A percentile compares a stretch with the other conserved stretches of the same genome.
Evolutionary conservation across 2,888 invertebrate species (phyloP).

Genomic region (Neoscelio sp.): DNA sequence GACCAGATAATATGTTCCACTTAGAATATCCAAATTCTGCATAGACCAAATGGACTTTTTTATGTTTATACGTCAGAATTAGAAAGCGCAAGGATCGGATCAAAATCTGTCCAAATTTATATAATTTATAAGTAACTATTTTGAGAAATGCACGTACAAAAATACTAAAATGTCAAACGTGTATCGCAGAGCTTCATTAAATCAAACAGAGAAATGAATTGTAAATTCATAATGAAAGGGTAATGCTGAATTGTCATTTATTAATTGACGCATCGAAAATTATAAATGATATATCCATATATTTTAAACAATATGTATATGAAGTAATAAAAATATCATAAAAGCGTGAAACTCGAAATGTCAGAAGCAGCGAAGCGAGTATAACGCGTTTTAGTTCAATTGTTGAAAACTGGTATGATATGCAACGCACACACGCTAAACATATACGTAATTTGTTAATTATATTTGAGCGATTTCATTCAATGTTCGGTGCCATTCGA

Average conservation of each 20-base stretch:
- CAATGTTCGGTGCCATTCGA: conserved; percentile 58
- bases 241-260: conserved; percentile 67
- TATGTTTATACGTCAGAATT: neutral
- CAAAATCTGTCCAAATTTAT: too few species aligned
- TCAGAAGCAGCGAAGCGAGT: conserved; percentile 59
- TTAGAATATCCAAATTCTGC: too few species aligned
- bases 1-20: too few species aligned
- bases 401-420: conserved; percentile 59
- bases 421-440: conserved; percentile 53
- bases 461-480: conserved; percentile 64
- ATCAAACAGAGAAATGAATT: conserved; percentile 64
- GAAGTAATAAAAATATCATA: conserved; percentile 65
- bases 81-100: conserved; percentile 27
- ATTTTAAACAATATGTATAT: conserved; percentile 62
- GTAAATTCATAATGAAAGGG: conserved; percentile 65
- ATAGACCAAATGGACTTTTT: too few species aligned
- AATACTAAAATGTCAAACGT: conserved; percentile 60
- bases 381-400: conserved; percentile 62
- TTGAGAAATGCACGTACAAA: conserved; percentile 38
- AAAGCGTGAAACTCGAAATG: conserved; percentile 62
- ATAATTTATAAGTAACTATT: conserved; percentile 58
- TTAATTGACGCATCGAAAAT: conserved; percentile 68
- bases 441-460: conserved; percentile 66
- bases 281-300: conserved; percentile 64
- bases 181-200: conserved; percentile 61